Evolutionary conservation across 2,888 invertebrate genomes (phyloP).

Genomic region (Tenodera sinensis): DNA sequence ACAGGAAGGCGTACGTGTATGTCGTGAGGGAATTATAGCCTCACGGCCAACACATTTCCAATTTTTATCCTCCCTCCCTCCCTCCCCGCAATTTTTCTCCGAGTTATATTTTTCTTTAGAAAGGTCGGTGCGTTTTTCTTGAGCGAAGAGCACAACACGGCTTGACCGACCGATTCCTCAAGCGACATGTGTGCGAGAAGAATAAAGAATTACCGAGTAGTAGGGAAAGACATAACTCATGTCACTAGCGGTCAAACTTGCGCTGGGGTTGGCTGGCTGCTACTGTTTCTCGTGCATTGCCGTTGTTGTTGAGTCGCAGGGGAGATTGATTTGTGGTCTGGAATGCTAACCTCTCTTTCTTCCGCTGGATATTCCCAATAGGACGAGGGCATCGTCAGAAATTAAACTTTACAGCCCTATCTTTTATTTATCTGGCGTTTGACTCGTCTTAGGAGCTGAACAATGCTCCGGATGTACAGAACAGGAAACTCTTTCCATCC

Average conservation of each 20-base stretch:
- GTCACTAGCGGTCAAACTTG: conserved; percentile 27
- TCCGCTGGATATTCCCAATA: neutral
- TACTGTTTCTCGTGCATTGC: neutral
- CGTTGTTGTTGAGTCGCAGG: conserved; percentile 13
- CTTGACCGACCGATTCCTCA: conserved; percentile 34
- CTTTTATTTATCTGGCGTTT: neutral
- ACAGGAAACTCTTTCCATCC: neutral
- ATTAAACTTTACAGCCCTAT: neutral
- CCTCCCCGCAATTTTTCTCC: neutral
- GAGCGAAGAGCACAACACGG: neutral
- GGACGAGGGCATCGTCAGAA: neutral
- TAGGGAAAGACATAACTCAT: conserved; percentile 34
- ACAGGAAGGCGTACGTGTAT: conserved; percentile 30
- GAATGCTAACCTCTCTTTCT: neutral
- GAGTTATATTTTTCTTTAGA: conserved; percentile 35
- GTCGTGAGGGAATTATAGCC: conserved; percentile 41
- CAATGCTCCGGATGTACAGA: neutral
- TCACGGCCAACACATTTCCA: conserved; percentile 41
- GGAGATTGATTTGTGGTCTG: conserved; percentile 30
- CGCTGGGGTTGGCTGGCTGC: neutral
- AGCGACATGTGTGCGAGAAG: conserved; percentile 34
- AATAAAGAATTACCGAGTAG: conserved; percentile 42
- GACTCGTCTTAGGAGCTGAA: neutral
- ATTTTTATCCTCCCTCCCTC: conserved; percentile 35
- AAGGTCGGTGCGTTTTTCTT: conserved; percentile 35